Percentiles rank a stretch among this genome's conserved stretches.
These are phyloP conservation scores for Caenorhabditis inopinata DNA, from an alignment of 1,140 invertebrate genomes.

Conservation along the genomic window DNA sequence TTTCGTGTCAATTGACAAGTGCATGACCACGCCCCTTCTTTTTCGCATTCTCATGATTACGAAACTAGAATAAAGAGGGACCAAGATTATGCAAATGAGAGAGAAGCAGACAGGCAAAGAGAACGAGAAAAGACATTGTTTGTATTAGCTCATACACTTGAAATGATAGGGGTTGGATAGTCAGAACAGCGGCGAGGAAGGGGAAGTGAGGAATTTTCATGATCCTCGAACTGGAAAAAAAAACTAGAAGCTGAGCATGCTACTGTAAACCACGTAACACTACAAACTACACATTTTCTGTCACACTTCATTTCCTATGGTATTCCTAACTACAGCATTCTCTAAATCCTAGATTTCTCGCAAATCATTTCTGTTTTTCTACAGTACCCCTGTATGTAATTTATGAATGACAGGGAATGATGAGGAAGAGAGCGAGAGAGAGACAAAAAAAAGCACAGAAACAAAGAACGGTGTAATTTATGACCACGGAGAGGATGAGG, in stretches of 20 bases:
- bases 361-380: too few relatives aligned
- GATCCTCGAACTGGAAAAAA: too few relatives aligned
- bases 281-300: too few relatives aligned
- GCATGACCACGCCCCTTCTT: neutral
- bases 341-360: too few relatives aligned
- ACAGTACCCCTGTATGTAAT: neutral
- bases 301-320: too few relatives aligned
- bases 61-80: neutral
- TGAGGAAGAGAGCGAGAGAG: too few relatives aligned
- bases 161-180: neutral
- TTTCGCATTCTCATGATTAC: neutral
- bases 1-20: slow-evolving; percentile 34
- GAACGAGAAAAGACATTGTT: neutral
- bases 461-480: neutral
- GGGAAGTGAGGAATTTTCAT: too few relatives aligned
- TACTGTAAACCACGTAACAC: too few relatives aligned
- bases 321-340: too few relatives aligned
- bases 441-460: neutral
- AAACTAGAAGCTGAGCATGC: too few relatives aligned
- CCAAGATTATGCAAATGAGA: neutral
- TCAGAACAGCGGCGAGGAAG: too few relatives aligned
- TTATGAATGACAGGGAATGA: neutral
- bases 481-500: neutral
- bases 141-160: neutral
- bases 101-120: neutral